phyloP scores from a whole-genome alignment of 2,888 invertebrate species.

The Apodemia duryi region DNA sequence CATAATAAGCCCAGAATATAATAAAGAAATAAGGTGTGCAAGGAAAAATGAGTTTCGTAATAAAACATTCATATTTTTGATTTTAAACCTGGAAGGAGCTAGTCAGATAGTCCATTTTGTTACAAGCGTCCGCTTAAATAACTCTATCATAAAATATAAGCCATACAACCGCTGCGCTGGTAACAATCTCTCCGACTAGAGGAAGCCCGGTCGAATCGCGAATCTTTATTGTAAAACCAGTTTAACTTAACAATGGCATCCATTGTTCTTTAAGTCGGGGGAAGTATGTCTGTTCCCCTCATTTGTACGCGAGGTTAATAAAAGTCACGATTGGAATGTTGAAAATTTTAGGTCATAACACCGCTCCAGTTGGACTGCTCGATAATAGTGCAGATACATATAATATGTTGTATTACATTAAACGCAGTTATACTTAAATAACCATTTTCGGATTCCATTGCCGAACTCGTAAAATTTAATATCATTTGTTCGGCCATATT shows the following conservation, averaged over 20 bases:
- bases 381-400: neutral
- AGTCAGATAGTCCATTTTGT: neutral
- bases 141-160: neutral
- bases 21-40: no score
- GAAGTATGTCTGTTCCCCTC: conserved; percentile 29
- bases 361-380: conserved; percentile 2
- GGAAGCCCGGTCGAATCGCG: conserved; percentile 34
- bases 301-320: conserved; percentile 15
- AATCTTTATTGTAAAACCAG: conserved; percentile 52
- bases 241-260: conserved; percentile 53
- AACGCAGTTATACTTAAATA: neutral
- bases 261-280: conserved; percentile 41
- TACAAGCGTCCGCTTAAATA: neutral
- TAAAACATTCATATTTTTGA: no score
- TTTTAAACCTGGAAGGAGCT: no score
- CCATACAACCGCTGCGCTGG: neutral
- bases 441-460: neutral
- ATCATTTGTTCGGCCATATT: neutral
- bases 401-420: neutral
- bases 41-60: no score
- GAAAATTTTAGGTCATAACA: conserved; percentile 25
- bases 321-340: conserved; percentile 25
- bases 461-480: neutral
- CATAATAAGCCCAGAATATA: no score
- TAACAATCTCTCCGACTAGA: conserved; percentile 9